Conservation (phyloP, 2,888 invertebrate species). For the Stramonita haemastoma region DNA sequence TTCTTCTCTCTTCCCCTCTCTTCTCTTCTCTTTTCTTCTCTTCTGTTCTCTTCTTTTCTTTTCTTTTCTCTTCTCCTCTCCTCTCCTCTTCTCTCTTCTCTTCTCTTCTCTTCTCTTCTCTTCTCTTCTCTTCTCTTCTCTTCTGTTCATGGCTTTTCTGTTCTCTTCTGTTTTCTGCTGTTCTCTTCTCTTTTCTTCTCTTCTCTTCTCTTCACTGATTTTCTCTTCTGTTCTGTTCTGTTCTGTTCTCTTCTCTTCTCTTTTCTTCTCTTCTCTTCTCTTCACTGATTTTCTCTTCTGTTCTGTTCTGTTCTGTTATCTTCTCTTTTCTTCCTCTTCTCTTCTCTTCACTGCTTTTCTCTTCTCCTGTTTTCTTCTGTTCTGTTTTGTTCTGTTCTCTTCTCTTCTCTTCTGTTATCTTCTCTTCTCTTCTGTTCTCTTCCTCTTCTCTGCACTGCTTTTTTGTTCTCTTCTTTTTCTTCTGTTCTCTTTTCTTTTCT, state of each 20-base stretch:
- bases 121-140: not conserved
- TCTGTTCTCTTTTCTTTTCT: too few relatives aligned
- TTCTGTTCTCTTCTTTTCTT: not conserved
- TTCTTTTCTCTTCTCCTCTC: not conserved
- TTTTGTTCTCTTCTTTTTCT: too few relatives aligned
- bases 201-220: too few relatives aligned
- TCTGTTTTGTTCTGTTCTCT: too few relatives aligned
- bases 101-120: not conserved
- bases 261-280: not conserved
- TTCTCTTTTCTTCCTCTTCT: too few relatives aligned
- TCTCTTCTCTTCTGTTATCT: too few relatives aligned
- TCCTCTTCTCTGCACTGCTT: too few relatives aligned
- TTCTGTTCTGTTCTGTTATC: too few relatives aligned
- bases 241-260: not conserved
- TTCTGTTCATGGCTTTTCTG: not conserved
- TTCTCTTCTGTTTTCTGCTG: not conserved
- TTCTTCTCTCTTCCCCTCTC: not conserved
- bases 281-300: not conserved
- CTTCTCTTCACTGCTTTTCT: too few relatives aligned
- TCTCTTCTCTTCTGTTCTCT: too few relatives aligned
- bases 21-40: not conserved
- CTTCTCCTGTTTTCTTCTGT: too few relatives aligned
- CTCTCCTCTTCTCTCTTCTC: not conserved
- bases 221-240: too few relatives aligned
- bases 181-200: not conserved